Conservation (phyloP, 1,140 invertebrate genomes). For the Saccostrea cuccullata region DNA sequence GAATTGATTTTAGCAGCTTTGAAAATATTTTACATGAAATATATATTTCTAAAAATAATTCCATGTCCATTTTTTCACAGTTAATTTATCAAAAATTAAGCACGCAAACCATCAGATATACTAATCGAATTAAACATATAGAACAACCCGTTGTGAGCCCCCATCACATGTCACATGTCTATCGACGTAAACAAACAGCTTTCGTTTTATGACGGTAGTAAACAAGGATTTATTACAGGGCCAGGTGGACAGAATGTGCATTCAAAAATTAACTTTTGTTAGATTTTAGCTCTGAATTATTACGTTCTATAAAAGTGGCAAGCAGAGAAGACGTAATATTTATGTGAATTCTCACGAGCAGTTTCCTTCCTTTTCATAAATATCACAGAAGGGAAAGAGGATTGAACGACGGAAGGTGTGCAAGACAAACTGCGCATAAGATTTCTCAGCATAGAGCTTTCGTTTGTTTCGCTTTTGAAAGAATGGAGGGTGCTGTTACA, state of each 20-base stretch:
- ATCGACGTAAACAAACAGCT: neutral
- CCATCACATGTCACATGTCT: neutral
- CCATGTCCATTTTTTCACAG: too few relatives aligned
- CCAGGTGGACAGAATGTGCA: neutral
- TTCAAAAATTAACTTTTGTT: neutral
- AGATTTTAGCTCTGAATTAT: neutral
- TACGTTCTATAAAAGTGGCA: constrained; percentile 8
- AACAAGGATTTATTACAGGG: neutral
- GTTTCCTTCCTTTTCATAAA: too few relatives aligned
- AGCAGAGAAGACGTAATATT: neutral
- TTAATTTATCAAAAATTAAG: too few relatives aligned
- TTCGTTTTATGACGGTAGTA: neutral
- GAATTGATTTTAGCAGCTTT: too few relatives aligned
- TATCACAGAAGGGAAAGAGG: neutral
- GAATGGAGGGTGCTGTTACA: constrained; percentile 3
- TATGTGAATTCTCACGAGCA: neutral
- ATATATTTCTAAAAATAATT: too few relatives aligned
- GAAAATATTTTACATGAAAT: too few relatives aligned
- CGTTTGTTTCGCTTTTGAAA: neutral
- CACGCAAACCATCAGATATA: too few relatives aligned
- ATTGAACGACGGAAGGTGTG: neutral
- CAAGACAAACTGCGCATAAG: neutral
- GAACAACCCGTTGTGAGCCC: neutral
- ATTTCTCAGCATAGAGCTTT: neutral
- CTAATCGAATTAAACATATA: neutral